Conservation (phyloP, 2,113 vertebrate species). For the Scortum barcoo region DNA sequence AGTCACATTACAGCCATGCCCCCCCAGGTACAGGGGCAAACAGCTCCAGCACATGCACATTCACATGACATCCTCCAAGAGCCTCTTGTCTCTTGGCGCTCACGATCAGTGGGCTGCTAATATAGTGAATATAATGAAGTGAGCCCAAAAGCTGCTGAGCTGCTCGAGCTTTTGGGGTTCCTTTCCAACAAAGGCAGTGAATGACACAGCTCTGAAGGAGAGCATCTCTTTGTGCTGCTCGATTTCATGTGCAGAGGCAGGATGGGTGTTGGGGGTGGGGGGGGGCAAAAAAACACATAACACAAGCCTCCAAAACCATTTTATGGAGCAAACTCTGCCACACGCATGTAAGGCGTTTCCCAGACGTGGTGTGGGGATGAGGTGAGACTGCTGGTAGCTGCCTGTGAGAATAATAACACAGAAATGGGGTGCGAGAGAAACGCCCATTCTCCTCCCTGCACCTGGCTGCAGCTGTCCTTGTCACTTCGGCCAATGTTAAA, state of each 20-base stretch:
- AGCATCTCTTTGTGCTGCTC: conserved; percentile 76
- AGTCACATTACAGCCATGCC: conserved; percentile 25
- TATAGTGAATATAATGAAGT: conserved; percentile 15
- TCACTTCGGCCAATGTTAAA: conserved; percentile 39
- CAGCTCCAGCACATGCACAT: conserved; percentile 21
- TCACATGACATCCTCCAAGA: conserved; percentile 10
- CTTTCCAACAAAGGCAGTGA: conserved; percentile 70
- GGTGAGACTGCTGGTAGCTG: conserved; percentile 39
- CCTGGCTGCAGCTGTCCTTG: conserved; percentile 75
- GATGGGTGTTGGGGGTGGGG: too few species aligned
- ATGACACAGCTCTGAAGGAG: conserved; percentile 59
- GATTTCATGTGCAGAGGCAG: conserved; percentile 49
- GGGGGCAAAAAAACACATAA: not conserved
- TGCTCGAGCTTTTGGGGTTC: conserved; percentile 33
- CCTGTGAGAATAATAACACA: conserved; percentile 23
- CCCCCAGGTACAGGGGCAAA: conserved; percentile 28
- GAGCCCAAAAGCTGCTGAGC: conserved; percentile 29
- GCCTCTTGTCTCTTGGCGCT: conserved; percentile 31
- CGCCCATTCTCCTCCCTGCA: conserved; percentile 70
- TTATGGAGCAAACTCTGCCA: not conserved
- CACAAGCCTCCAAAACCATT: not conserved
- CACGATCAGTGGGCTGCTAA: conserved; percentile 2
- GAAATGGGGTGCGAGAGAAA: conserved; percentile 50
- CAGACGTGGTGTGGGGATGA: not conserved
- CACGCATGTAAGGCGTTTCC: conserved; percentile 1